phyloP scores from a whole-genome alignment of 2,888 invertebrate genomes.

The Acutogordius australiensis region DNA sequence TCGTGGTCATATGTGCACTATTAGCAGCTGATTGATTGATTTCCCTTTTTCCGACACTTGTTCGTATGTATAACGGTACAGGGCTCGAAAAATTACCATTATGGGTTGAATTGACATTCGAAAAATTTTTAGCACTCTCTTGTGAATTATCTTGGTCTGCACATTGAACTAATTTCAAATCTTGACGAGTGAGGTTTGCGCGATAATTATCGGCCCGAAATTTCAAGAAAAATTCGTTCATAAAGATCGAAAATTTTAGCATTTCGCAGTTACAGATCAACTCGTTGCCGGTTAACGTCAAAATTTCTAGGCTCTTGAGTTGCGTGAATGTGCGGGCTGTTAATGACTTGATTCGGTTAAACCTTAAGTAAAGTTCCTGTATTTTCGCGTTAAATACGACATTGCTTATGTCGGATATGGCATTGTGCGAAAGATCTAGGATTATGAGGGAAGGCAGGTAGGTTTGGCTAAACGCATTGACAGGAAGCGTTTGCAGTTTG shows the following conservation, averaged over 20 bases:
- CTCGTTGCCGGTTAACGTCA: not conserved
- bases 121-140: too few species aligned
- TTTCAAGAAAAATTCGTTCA: not conserved
- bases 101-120: too few species aligned
- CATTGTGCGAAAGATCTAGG: not conserved
- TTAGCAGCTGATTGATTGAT: too few species aligned
- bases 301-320: not conserved
- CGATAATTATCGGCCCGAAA: not conserved
- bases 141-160: too few species aligned
- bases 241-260: not conserved
- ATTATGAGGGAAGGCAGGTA: not conserved
- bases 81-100: too few species aligned
- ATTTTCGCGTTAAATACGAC: not conserved
- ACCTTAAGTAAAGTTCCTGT: not conserved
- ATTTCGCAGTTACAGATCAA: not conserved
- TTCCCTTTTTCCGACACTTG: too few species aligned
- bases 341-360: not conserved
- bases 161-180: not conserved
- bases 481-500: not conserved
- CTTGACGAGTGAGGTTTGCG: not conserved
- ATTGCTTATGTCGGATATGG: not conserved
- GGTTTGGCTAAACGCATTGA: not conserved
- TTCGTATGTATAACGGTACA: too few species aligned
- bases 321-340: not conserved
- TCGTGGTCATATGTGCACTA: too few species aligned